Conservation (phyloP, 2,888 invertebrate genomes). For the Slavum lentiscoides region DNA sequence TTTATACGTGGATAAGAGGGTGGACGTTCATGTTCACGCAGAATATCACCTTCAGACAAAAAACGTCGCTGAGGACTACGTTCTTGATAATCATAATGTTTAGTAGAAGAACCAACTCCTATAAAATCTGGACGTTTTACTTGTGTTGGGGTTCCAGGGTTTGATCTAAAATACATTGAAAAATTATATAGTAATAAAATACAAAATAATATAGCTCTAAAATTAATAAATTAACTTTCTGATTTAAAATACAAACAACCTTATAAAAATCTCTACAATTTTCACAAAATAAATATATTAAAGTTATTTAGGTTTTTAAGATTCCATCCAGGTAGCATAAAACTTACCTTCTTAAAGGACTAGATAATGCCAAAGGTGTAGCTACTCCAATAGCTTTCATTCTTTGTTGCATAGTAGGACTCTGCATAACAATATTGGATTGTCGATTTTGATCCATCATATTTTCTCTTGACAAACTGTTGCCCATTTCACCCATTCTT, state of each 20-base stretch:
- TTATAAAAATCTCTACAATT: not conserved
- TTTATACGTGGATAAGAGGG: conserved; percentile 68
- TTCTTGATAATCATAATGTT: conserved; percentile 60
- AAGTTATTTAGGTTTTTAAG: too few species aligned
- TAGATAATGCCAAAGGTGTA: conserved; percentile 83
- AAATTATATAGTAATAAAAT: conserved; percentile 16
- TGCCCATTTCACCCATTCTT: conserved; percentile 42
- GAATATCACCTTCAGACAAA: conserved; percentile 80
- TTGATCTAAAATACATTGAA: conserved; percentile 69
- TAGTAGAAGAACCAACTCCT: conserved; percentile 64
- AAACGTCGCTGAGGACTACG: conserved; percentile 76
- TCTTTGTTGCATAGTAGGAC: conserved; percentile 83
- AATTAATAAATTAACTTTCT: too few species aligned
- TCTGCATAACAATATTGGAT: conserved; percentile 59
- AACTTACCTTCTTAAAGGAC: conserved; percentile 83
- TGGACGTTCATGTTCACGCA: conserved; percentile 68
- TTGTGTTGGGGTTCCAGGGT: conserved; percentile 89
- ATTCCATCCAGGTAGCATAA: not conserved
- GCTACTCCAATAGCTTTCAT: conserved; percentile 88
- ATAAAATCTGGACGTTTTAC: conserved; percentile 87
- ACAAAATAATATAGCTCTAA: not conserved
- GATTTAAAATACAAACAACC: not conserved
- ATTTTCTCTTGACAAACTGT: conserved; percentile 38
- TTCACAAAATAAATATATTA: too few species aligned
- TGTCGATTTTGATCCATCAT: conserved; percentile 38